Percentiles rank a stretch among this genome's conserved stretches.
phyloP scores from a whole-genome alignment of 1,140 invertebrate genomes.

The Eumaeus atala region DNA sequence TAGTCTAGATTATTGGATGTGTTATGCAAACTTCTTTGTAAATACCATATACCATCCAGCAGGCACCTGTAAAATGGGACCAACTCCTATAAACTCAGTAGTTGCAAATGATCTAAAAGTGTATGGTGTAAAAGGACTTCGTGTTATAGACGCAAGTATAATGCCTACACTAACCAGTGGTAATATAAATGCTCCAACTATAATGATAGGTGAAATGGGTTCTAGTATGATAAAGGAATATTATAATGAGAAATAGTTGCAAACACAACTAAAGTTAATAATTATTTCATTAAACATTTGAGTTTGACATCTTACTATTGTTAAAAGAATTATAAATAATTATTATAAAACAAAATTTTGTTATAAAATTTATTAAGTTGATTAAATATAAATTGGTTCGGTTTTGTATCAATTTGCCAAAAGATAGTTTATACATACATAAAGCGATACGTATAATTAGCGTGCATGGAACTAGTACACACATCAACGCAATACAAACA shows the following conservation, averaged over 20 bases:
- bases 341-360: too few species aligned
- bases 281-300: too few species aligned
- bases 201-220: slow-evolving; percentile 87
- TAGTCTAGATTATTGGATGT: slow-evolving; percentile 79
- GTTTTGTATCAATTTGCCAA: too few species aligned
- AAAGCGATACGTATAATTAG: too few species aligned
- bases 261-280: too few species aligned
- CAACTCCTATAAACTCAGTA: slow-evolving; percentile 56
- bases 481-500: too few species aligned
- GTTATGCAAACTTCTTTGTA: slow-evolving; percentile 72
- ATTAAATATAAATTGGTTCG: too few species aligned
- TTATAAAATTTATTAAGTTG: too few species aligned
- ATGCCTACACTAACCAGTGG: slow-evolving; percentile 83
- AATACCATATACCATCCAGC: slow-evolving; percentile 81
- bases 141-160: slow-evolving; percentile 85
- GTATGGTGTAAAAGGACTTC: slow-evolving; percentile 76
- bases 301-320: too few species aligned
- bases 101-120: slow-evolving; percentile 84
- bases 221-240: slow-evolving; percentile 79
- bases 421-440: too few species aligned
- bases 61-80: slow-evolving; percentile 86
- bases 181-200: slow-evolving; percentile 83
- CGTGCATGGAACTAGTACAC: too few species aligned
- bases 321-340: too few species aligned
- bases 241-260: neutral